Base-by-base conservation (phyloP, 2,797 vertebrate genomes). In the Lateolabrax maculatus region DNA sequence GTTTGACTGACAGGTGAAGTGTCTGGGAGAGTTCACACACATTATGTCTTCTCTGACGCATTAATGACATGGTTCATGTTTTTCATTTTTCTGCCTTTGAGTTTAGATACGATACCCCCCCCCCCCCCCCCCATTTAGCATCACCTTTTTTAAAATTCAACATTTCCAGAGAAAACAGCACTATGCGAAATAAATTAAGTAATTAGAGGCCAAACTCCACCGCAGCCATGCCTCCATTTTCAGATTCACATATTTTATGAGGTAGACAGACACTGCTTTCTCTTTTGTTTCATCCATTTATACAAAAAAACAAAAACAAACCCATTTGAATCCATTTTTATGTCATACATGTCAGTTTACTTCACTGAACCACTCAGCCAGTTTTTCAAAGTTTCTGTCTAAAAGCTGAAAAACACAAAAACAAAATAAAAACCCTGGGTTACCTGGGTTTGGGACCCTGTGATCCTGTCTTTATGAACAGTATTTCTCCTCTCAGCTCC, bases 1-100 rank as follows among this genome's bases (percentile, higher is more conserved):
- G 70, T 48, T 75, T 82, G 83, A 87, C 29, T 83, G 89, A n/a
- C 80, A 71, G 75, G 62, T 76, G 61, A 65, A 78, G 63, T n/a
- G 71, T 69, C 49, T 27, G n/a, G 61, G 27, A 69, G 63, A 36
- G 46, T 49, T 29, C 23, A 37, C 19, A 16, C 34, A 49, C n/a
- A 18, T n/a, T 3, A 19, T 49, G 51, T 27, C n/a, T 16, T 10
- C 39, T 73, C 37, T 25, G 18, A n/a, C 48, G 49, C 11, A 2
- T 34, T 43, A 53, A 13, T 23, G 19, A 29, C 37, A 44, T 34
- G 23, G 6, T 8, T 36, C n/a, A 55, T 53, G 6, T 41, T 46
- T 57, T 43, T 41, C 6, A 25, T 49, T 48, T 65, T 41, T 11
- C 36, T 21, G 5, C 11, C 19, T 44, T 21, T 31, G 12, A n/a